These are phyloP conservation scores for Cardiocondyla obscurior DNA, from an alignment of 1,140 invertebrate species.

Conservation along the genomic window DNA sequence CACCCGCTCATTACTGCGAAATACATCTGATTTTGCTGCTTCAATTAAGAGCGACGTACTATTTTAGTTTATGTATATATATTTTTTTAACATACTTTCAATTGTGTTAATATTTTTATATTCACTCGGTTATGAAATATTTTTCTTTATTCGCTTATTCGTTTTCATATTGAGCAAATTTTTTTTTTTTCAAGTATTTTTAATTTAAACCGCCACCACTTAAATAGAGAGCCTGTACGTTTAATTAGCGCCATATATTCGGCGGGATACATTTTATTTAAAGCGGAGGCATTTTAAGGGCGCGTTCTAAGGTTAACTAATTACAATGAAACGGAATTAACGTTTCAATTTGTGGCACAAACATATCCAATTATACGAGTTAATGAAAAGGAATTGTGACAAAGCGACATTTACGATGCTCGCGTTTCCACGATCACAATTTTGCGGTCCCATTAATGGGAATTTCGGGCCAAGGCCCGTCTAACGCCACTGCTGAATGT, in stretches of 20 bases:
- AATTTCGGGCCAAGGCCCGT: slow-evolving; percentile 46
- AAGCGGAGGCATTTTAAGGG: not conserved
- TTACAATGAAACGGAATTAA: not conserved
- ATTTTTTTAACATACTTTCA: not conserved
- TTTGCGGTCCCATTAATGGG: slow-evolving; percentile 25
- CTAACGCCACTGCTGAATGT: slow-evolving; percentile 5
- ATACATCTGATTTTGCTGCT: not conserved
- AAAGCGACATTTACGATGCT: slow-evolving; percentile 22
- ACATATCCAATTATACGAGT: slow-evolving; percentile 15
- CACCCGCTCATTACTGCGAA: not conserved
- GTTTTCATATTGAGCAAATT: too few species aligned
- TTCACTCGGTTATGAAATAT: not conserved
- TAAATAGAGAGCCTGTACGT: not conserved
- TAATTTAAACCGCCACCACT: not conserved
- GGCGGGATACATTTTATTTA: not conserved
- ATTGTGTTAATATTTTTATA: not conserved
- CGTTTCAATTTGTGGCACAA: slow-evolving; percentile 20
- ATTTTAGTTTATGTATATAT: not conserved
- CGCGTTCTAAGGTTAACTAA: not conserved
- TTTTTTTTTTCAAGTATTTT: too few species aligned
- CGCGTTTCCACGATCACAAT: slow-evolving; percentile 28
- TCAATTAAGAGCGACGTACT: not conserved
- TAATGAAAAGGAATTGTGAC: slow-evolving; percentile 44
- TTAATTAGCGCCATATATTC: not conserved
- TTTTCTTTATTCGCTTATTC: not conserved